Evolutionary conservation across 2,113 vertebrate genomes (phyloP).

Genomic region (Sterrhoptilus dennistouni): DNA sequence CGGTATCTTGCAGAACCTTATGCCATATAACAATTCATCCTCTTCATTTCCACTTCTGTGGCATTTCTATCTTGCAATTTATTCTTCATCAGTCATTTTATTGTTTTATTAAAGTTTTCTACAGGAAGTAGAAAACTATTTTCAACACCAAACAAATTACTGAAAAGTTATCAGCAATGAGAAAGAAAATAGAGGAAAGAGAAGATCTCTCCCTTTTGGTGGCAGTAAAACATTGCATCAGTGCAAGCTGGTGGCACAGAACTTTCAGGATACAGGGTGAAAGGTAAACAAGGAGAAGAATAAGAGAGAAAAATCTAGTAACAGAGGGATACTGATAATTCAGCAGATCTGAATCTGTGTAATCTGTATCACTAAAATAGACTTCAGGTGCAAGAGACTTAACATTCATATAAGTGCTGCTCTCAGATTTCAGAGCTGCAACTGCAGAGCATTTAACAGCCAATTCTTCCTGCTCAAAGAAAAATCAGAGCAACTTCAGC

Average conservation of each 20-base stretch:
- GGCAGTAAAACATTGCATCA: background rate
- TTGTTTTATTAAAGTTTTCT: background rate
- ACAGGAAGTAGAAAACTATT: background rate
- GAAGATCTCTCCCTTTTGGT: background rate
- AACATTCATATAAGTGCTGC: background rate
- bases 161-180: background rate
- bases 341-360: background rate
- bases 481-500: background rate
- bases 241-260: background rate
- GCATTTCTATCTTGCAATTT: background rate
- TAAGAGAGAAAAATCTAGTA: background rate
- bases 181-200: background rate
- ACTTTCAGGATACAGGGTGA: background rate
- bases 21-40: background rate
- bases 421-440: background rate
- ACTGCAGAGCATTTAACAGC: background rate
- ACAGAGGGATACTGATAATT: background rate
- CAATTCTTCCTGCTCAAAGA: background rate
- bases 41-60: background rate
- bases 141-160: background rate
- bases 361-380: background rate
- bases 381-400: background rate
- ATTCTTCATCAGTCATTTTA: background rate
- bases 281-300: background rate
- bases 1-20: background rate